These are phyloP conservation scores for Chinchilla lanigera DNA, from an alignment of 2,113 vertebrate genomes.

Conservation along the genomic window DNA sequence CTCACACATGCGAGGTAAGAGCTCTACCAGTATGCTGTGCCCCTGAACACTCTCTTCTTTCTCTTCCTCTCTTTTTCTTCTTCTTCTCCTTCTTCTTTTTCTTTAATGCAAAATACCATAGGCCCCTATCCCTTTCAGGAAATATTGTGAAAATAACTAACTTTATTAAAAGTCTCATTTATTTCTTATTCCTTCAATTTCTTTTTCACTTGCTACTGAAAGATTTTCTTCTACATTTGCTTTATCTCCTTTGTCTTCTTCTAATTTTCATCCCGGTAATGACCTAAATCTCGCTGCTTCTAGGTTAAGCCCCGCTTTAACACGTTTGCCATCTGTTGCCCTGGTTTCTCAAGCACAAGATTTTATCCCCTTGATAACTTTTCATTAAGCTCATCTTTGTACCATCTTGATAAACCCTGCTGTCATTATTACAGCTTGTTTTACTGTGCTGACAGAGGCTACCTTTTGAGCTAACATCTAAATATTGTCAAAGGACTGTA, in stretches of 20 bases:
- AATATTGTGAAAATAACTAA: conserved; percentile 30
- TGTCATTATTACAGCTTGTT: conserved; percentile 48
- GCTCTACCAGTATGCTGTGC: not conserved
- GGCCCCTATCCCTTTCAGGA: not conserved
- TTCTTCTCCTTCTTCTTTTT: not conserved
- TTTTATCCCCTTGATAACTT: conserved; percentile 45
- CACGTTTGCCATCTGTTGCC: conserved; percentile 72
- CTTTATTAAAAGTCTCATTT: not conserved
- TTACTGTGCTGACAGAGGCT: not conserved
- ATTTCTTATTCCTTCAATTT: conserved; percentile 38
- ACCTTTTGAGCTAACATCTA: conserved; percentile 33
- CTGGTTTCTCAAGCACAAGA: conserved; percentile 25
- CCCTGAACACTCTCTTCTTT: not conserved
- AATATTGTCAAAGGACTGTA: conserved; percentile 40
- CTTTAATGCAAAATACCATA: not conserved
- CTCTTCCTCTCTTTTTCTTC: no score
- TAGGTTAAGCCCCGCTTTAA: conserved; percentile 71
- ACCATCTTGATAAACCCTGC: conserved; percentile 1
- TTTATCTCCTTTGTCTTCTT: conserved; percentile 32
- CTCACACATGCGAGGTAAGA: not conserved
- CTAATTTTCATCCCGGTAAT: conserved; percentile 53
- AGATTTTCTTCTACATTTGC: conserved; percentile 29
- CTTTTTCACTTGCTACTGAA: not conserved
- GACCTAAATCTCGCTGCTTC: conserved; percentile 72
- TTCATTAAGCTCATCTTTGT: conserved; percentile 52